Conservation (phyloP, 2,797 vertebrate species). For the Acanthis flammea region DNA sequence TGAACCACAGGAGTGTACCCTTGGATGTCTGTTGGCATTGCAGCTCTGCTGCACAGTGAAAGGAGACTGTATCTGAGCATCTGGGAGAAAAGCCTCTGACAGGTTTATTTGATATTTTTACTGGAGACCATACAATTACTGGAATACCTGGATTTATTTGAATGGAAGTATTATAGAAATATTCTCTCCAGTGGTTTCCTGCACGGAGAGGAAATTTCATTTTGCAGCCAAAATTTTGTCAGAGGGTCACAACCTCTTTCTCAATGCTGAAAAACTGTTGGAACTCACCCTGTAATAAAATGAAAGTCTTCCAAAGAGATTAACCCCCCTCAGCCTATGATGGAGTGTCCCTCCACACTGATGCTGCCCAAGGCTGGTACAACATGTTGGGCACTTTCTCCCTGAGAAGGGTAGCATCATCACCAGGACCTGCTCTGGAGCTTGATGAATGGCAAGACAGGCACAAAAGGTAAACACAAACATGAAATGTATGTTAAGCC, state of each 20-base stretch:
- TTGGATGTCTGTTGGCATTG: neutral
- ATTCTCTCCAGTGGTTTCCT: slow-evolving; percentile 62
- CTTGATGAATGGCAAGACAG: neutral
- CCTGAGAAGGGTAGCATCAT: neutral
- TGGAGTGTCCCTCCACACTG: fast-evolving
- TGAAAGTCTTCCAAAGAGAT: slow-evolving; percentile 29
- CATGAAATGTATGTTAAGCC: neutral
- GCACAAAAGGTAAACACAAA: neutral
- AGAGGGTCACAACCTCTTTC: slow-evolving; percentile 55
- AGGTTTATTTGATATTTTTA: slow-evolving; percentile 69
- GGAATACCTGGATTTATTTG: slow-evolving; percentile 68
- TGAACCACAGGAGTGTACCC: neutral
- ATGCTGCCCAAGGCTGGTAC: fast-evolving
- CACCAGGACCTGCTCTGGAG: neutral
- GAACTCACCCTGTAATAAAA: slow-evolving; percentile 35
- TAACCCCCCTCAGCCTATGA: neutral
- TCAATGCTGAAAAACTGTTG: slow-evolving; percentile 35
- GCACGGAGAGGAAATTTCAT: slow-evolving; percentile 54
- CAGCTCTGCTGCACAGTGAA: slow-evolving; percentile 8
- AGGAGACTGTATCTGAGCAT: slow-evolving; percentile 51
- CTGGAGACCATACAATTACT: slow-evolving; percentile 64
- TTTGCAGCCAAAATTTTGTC: slow-evolving; percentile 66
- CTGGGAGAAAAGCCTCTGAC: slow-evolving; percentile 52
- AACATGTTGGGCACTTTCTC: neutral
- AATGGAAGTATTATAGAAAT: slow-evolving; percentile 66